Evolutionary conservation across 2,113 vertebrate species (phyloP), one percentile per base, ranked within the genome.

Genomic region (Oophaga pumilio): DNA sequence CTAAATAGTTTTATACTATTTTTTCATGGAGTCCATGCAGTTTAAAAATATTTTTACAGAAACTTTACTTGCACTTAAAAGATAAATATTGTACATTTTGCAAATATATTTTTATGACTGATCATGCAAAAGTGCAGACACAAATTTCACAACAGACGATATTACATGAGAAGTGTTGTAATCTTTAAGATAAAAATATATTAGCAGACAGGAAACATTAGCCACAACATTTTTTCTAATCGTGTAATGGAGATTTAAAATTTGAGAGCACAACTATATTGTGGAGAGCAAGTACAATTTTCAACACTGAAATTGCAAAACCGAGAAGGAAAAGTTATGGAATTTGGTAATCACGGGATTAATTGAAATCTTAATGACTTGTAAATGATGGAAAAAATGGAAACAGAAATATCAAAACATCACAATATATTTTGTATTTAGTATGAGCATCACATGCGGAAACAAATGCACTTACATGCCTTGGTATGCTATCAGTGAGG

Each of bases 131-230:
- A 17, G 52, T 86, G 57, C 85, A 79, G 74, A 86, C 85, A 78
- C 57, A 52, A 43, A 86, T 78, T 86, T 86, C 85, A 86, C 85
- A 86, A 86, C 49, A 22, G 56, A 17, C 49, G 22, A 86, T 66
- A 62, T 62, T 74, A 76, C 69, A 76, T 62, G 71, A 76, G 13
- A 62, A 77, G 76, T 86, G 59, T 78, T 86, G 85, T 76, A 86
- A 86, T 86, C 50, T 86, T 86, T 17, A 8, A 86, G 85, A 86
- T 64, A 86, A 86, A 85, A 86, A 86, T 86, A 86, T 86, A 53
- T 43, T 49, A 68, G 49, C 50, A 86, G 74, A 86, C 85, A 78
- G 85, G 85, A 86, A 86, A 78, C 76, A 64, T 68, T 52, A 22
- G 66, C 15, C 33, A 26, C 74, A 86, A 28, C 84, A 78, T 53